Percentiles rank a stretch among this genome's conserved stretches.
Conservation (phyloP, 2,888 invertebrate genomes). For the Aleiodes leptofemur region DNA sequence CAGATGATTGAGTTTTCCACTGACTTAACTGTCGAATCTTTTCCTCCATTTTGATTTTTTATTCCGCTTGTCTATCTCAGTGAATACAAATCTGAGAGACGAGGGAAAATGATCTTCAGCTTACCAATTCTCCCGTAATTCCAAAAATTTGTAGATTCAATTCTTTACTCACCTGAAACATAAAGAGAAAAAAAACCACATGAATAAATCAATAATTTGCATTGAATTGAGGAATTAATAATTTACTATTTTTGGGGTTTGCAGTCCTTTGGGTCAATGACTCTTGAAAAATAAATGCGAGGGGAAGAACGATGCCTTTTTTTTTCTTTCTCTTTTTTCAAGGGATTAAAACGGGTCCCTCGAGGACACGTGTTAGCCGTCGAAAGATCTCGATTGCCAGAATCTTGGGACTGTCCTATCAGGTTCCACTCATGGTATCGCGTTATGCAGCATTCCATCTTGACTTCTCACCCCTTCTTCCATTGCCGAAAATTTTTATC, state of each 20-base stretch:
- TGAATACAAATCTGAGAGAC: background rate
- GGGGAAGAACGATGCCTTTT: conserved; percentile 18
- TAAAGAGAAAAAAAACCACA: conserved; percentile 53
- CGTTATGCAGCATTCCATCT: conserved; percentile 69
- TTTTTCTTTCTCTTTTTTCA: conserved; percentile 27
- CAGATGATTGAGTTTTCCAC: conserved; percentile 45
- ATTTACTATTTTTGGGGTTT: conserved; percentile 12
- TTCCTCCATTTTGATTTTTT: conserved; percentile 24
- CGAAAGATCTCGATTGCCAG: conserved; percentile 41
- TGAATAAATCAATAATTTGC: conserved; percentile 31
- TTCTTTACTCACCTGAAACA: conserved; percentile 67
- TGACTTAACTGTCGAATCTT: conserved; percentile 23
- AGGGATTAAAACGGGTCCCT: conserved; percentile 29
- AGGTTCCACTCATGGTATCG: conserved; percentile 67
- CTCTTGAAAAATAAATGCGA: conserved; percentile 10
- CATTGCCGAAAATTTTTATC: conserved; percentile 23
- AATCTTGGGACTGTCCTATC: conserved; percentile 58
- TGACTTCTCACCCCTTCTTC: conserved; percentile 35
- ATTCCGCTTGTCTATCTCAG: conserved; percentile 11
- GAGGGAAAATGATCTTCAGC: background rate
- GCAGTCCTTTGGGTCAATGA: conserved; percentile 5
- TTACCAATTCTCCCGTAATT: conserved; percentile 29
- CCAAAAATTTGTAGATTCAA: conserved; percentile 12
- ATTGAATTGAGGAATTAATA: background rate
- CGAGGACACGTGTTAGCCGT: conserved; percentile 40